phyloP scores from a whole-genome alignment of 2,888 invertebrate genomes.

The Caenorhabditis sp. region DNA sequence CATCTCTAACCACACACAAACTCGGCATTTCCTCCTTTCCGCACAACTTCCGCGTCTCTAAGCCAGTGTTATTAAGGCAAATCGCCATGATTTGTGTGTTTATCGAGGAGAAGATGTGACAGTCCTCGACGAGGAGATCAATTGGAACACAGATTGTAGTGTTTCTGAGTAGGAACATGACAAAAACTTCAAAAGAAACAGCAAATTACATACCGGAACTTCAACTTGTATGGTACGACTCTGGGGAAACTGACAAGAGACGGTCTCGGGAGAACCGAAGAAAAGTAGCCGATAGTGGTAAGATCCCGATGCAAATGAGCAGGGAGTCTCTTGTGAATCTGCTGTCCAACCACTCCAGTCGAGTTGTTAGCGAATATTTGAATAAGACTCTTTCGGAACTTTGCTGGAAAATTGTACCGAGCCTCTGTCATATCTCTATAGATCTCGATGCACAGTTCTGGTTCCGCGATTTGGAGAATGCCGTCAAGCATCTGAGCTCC shows the following conservation, averaged over 20 bases:
- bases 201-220: slow-evolving; percentile 44
- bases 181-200: too few species aligned
- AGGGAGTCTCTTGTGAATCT: slow-evolving; percentile 27
- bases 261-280: slow-evolving; percentile 28
- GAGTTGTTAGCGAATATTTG: slow-evolving; percentile 45
- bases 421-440: slow-evolving; percentile 25
- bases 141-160: slow-evolving; percentile 33
- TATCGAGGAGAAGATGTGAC: slow-evolving; percentile 51
- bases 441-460: slow-evolving; percentile 51
- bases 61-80: slow-evolving; percentile 29
- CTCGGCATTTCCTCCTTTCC: slow-evolving; percentile 34
- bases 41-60: slow-evolving; percentile 21
- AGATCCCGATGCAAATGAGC: slow-evolving; percentile 42
- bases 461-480: slow-evolving; percentile 27
- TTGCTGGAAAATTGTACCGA: background rate
- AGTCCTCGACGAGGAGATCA: slow-evolving; percentile 54
- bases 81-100: slow-evolving; percentile 61
- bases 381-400: background rate
- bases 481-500: slow-evolving; percentile 38
- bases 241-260: slow-evolving; percentile 32
- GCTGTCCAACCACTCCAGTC: slow-evolving; percentile 21
- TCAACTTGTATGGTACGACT: slow-evolving; percentile 37
- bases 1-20: slow-evolving; percentile 16
- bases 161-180: too few species aligned
- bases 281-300: slow-evolving; percentile 60